Evolutionary conservation across 1,140 invertebrate species (phyloP).

Genomic region (Bactericera cockerelli): DNA sequence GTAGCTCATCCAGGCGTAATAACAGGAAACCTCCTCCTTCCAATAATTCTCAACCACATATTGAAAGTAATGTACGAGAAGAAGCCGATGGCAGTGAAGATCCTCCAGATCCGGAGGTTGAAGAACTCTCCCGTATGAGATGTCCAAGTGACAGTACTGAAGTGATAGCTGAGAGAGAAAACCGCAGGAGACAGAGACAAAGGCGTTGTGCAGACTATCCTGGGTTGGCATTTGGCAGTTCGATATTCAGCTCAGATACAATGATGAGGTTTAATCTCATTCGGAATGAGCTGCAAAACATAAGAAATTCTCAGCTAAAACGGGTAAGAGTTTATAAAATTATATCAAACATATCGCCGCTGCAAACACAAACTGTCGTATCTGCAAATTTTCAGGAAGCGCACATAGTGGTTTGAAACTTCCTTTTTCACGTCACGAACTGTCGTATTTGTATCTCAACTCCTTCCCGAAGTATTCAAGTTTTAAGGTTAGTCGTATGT

Average conservation of each 20-base stretch:
- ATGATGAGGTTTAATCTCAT: conserved; percentile 97
- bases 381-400: too few species aligned
- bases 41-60: neutral
- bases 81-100: conserved; percentile 31
- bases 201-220: conserved; percentile 77
- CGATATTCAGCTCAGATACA: conserved; percentile 89
- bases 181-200: conserved; percentile 41
- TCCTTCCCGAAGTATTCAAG: too few species aligned
- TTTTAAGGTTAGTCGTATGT: too few species aligned
- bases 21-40: neutral
- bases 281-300: conserved; percentile 91
- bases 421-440: too few species aligned
- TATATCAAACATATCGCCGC: too few species aligned
- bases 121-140: conserved; percentile 59
- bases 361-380: too few species aligned
- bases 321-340: conserved; percentile 54
- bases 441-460: too few species aligned
- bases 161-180: conserved; percentile 67
- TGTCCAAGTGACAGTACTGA: conserved; percentile 78
- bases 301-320: conserved; percentile 88
- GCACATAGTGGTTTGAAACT: too few species aligned
- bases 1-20: neutral
- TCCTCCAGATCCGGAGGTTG: conserved; percentile 55
- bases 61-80: conserved; percentile 15
- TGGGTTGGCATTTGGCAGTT: conserved; percentile 73